Evolutionary conservation across 2,113 vertebrate species (phyloP), one percentile per base, ranked within the genome.

Genomic region (Asarcornis scutulata): DNA sequence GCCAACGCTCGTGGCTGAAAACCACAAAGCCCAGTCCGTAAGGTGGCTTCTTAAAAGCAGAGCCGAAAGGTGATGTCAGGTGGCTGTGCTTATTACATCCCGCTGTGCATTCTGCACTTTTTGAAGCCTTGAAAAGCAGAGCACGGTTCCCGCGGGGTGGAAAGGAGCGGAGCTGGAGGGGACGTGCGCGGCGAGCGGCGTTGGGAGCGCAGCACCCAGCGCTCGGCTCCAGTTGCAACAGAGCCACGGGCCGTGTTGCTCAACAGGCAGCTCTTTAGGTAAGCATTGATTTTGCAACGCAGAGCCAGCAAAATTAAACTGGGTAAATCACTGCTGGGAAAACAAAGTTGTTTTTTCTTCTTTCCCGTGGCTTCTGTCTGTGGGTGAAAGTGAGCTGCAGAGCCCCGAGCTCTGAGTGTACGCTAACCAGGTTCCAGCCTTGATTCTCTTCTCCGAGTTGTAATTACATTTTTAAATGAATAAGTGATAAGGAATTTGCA

Each of bases 201-300:
- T 58, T 58, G 46, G 25, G 15, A n/a, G 62, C 2, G 6, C 21
- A 32, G 48, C 18, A 11, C n/a, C 34, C 36, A 0, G 5, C 25
- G 23, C 62, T 64, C 17, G 12, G 69, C 69, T 68, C 27, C 8
- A 2, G n/a, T 94, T 94, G 77, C 20, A 11, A 82, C 89, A 94
- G 66, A 62, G 72, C 25, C 48, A 1, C 1, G 26, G 63, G 40
- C 29, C 0, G 0, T 6, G 0, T 94, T 95, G 80, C 91, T 91
- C 77, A 96, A 89, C 29, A 82, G 59, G 74, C 66, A 40, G 69
- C 60, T 82, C 66, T 81, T 66, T 3, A 67, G 83, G 89, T 92
- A 79, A 82, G 69, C 5, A 50, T 17, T 44, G 77, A 5, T 95
- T 96, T 92, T 91, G 84, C 95, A 96, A 78, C 40, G 73, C 64